A percentile compares a stretch with the other conserved stretches of the same genome.
These are phyloP conservation scores for Mycalesis mineus DNA, from an alignment of 2,888 invertebrate species.

Conservation along the genomic window DNA sequence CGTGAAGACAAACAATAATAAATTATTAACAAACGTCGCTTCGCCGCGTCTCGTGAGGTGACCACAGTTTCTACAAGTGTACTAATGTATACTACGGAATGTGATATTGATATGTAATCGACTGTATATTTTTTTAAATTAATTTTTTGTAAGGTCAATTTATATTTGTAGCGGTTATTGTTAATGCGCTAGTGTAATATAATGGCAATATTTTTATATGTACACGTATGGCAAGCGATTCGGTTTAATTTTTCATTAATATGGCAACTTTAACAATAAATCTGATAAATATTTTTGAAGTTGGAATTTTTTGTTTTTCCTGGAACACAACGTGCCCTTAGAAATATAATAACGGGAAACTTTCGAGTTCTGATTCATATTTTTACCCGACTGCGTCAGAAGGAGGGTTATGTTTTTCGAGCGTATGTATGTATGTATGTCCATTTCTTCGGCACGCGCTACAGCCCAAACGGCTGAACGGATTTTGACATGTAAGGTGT, in stretches of 20 bases:
- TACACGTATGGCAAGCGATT: not conserved
- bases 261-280: slow-evolving; percentile 23
- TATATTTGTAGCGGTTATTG: slow-evolving; percentile 9
- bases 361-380: too few relatives aligned
- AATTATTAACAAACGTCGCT: too few relatives aligned
- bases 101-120: not conserved
- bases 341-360: too few relatives aligned
- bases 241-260: slow-evolving; percentile 2
- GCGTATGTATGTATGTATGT: too few relatives aligned
- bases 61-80: too few relatives aligned
- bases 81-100: not conserved
- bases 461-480: too few relatives aligned
- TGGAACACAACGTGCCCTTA: not conserved
- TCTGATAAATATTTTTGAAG: slow-evolving; percentile 6
- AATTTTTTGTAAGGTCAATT: slow-evolving; percentile 20
- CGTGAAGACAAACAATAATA: too few relatives aligned
- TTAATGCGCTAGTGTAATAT: slow-evolving; percentile 11
- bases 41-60: too few relatives aligned
- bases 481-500: too few relatives aligned
- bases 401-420: too few relatives aligned
- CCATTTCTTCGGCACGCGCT: too few relatives aligned
- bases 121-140: slow-evolving; percentile 18
- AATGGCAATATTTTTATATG: slow-evolving; percentile 12
- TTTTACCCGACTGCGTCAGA: too few relatives aligned
- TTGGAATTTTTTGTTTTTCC: not conserved